These are phyloP conservation scores for Zaprionus capensis DNA, from an alignment of 1,140 invertebrate genomes.

Conservation along the genomic window DNA sequence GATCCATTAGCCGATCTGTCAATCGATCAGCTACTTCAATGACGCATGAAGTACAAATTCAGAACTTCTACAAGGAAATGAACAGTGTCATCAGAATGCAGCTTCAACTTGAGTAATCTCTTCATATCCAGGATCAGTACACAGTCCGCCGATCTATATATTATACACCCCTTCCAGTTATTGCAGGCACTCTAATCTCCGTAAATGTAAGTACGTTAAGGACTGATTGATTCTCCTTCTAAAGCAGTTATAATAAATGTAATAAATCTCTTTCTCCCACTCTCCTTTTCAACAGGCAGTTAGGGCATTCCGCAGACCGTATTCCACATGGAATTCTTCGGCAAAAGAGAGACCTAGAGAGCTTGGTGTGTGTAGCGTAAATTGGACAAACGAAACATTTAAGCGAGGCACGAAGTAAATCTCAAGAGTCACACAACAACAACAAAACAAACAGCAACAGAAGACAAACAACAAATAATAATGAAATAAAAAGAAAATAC, in stretches of 20 bases:
- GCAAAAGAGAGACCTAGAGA: background rate
- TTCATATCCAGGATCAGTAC: no score
- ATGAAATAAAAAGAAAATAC: slow-evolving; percentile 31
- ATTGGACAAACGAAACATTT: slow-evolving; percentile 62
- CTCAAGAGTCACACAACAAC: slow-evolving; percentile 50
- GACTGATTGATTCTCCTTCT: background rate
- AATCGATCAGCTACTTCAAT: background rate
- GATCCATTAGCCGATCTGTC: slow-evolving; percentile 29
- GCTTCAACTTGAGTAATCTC: no score
- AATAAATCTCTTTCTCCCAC: background rate
- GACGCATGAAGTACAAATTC: background rate
- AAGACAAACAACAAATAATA: slow-evolving; percentile 47
- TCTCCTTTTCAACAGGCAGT: background rate
- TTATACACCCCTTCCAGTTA: no score
- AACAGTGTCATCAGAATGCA: no score
- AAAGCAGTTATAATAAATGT: background rate
- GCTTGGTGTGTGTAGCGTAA: slow-evolving; percentile 32
- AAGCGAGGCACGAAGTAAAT: slow-evolving; percentile 61
- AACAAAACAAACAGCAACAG: slow-evolving; percentile 5
- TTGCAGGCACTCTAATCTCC: no score
- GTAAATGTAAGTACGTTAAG: background rate
- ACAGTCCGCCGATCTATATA: no score
- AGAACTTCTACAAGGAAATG: no score
- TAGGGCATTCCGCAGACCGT: slow-evolving; percentile 31
- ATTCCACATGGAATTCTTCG: slow-evolving; percentile 5